These are phyloP conservation scores for Cyphomyrus discorhynchus DNA, from an alignment of 2,113 vertebrate genomes.

Conservation along the genomic window DNA sequence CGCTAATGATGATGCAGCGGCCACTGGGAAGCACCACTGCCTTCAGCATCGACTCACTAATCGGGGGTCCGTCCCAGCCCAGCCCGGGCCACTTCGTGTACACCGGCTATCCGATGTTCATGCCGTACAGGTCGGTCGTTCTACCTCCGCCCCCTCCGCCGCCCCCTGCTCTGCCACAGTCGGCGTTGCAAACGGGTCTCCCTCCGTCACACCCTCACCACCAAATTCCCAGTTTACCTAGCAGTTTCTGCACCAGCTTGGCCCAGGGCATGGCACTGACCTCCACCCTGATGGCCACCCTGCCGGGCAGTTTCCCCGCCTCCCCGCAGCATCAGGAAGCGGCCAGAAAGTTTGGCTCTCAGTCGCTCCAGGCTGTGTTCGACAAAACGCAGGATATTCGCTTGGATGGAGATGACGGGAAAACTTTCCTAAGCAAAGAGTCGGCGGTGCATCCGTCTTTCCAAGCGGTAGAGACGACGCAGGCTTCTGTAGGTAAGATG, in stretches of 20 bases:
- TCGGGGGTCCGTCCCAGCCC: slow-evolving; percentile 82
- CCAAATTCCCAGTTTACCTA: slow-evolving; percentile 75
- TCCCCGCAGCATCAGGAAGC: slow-evolving; percentile 79
- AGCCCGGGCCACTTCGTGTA: slow-evolving; percentile 85
- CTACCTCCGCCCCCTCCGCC: slow-evolving; percentile 82
- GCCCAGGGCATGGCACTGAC: slow-evolving; percentile 90
- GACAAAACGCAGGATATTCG: slow-evolving; percentile 74
- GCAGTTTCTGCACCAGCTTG: slow-evolving; percentile 84
- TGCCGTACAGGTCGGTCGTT: slow-evolving; percentile 90
- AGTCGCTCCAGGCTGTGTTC: slow-evolving; percentile 69
- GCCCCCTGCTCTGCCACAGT: slow-evolving; percentile 63
- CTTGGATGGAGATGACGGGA: slow-evolving; percentile 75
- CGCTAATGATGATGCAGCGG: slow-evolving; percentile 94
- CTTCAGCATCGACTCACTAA: slow-evolving; percentile 93
- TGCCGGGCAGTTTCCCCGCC: slow-evolving; percentile 80
- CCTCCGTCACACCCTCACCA: slow-evolving; percentile 72
- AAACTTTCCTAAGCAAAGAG: slow-evolving; percentile 75
- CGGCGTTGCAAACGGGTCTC: slow-evolving; percentile 62
- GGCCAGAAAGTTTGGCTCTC: slow-evolving; percentile 75
- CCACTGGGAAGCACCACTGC: slow-evolving; percentile 85
- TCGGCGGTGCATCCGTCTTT: slow-evolving; percentile 66
- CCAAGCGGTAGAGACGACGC: slow-evolving; percentile 71
- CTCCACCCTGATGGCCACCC: slow-evolving; percentile 87
- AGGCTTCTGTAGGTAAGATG: slow-evolving; percentile 72
- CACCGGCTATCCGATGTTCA: slow-evolving; percentile 92